Percentiles rank a stretch among this genome's conserved stretches.
Evolutionary conservation across 2,797 vertebrate species (phyloP).

Genomic region (Limosa lapponica): DNA sequence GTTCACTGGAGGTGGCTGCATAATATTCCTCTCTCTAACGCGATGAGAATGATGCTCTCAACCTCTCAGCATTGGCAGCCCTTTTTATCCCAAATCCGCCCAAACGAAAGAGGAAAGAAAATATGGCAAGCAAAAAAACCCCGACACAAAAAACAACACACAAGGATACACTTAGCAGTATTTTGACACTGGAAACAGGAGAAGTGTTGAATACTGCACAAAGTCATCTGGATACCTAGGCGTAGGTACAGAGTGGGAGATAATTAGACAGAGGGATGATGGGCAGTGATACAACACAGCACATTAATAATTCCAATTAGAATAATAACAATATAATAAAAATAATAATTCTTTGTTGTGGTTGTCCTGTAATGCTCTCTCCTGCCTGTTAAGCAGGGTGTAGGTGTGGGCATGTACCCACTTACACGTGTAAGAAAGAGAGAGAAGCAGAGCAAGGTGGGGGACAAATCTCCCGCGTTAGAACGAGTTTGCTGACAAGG

Average conservation of each 20-base stretch:
- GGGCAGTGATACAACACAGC: not conserved
- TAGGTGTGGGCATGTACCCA: not conserved
- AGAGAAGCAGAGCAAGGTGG: not conserved
- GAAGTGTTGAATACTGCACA: not conserved
- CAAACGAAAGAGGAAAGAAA: not conserved
- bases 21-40: not conserved
- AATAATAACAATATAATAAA: too few relatives aligned
- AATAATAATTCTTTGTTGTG: not conserved
- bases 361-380: not conserved
- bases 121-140: not conserved
- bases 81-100: not conserved
- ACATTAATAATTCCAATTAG: not conserved
- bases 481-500: conserved; percentile 55
- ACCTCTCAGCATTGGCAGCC: not conserved
- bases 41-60: not conserved
- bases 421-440: not conserved
- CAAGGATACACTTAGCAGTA: not conserved
- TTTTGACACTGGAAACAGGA: not conserved
- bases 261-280: not conserved
- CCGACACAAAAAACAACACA: not conserved
- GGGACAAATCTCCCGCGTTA: not conserved
- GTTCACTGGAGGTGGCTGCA: not conserved
- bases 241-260: not conserved
- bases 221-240: not conserved
- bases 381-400: not conserved